Conservation (phyloP, 2,888 invertebrate genomes). For the Amphipoea lucens region DNA sequence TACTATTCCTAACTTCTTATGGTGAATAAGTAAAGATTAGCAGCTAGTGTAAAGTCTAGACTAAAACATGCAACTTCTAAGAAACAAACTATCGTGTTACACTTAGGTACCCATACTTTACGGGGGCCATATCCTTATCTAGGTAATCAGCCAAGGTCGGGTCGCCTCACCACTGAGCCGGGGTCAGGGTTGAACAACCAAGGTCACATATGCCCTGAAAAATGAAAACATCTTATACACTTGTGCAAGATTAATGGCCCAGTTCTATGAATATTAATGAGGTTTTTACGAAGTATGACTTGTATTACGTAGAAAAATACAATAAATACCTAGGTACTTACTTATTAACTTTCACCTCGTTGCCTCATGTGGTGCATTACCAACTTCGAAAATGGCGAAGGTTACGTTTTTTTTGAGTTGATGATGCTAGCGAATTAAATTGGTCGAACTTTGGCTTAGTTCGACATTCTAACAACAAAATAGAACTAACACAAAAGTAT, state of each 20-base stretch:
- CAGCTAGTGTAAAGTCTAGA: too few relatives aligned
- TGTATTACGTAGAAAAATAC: not conserved
- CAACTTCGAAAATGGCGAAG: not conserved
- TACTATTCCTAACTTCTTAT: not conserved
- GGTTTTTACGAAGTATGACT: conserved; percentile 13
- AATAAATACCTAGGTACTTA: not conserved
- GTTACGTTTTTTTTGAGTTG: not conserved
- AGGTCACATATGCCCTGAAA: conserved; percentile 30
- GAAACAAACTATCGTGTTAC: conserved; percentile 9
- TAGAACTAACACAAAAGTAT: not conserved
- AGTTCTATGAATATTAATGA: conserved; percentile 40
- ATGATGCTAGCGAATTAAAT: not conserved
- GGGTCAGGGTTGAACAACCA: conserved; percentile 37
- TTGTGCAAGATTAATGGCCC: conserved; percentile 33
- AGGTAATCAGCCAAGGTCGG: conserved; percentile 34
- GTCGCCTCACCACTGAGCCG: conserved; percentile 16
- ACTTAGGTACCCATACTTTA: conserved; percentile 21
- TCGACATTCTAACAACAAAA: not conserved
- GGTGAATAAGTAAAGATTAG: not conserved
- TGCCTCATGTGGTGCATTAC: not conserved
- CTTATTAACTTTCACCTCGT: not conserved
- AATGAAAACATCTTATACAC: conserved; percentile 41
- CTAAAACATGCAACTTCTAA: conserved; percentile 7
- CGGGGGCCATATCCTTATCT: conserved; percentile 39
- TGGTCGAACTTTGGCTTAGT: not conserved